Conservation (phyloP, 2,888 invertebrate species). For the Gymnocheta viridis region DNA sequence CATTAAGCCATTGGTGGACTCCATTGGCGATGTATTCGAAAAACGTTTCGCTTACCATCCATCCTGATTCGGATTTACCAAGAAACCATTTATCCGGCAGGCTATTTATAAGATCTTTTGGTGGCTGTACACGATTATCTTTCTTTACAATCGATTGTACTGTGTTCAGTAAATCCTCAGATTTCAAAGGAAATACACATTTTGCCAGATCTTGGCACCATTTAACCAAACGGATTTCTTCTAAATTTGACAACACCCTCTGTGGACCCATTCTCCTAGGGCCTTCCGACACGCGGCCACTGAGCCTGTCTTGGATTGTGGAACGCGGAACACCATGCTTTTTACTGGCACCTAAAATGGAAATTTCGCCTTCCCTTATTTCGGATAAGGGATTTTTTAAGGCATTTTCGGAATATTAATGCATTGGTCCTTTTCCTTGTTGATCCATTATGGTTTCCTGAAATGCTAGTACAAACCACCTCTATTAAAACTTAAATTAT, state of each 20-base stretch:
- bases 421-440: background rate
- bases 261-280: slow-evolving; percentile 35
- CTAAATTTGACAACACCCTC: background rate
- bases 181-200: slow-evolving; percentile 26
- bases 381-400: background rate
- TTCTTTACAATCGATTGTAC: slow-evolving; percentile 41
- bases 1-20: slow-evolving; percentile 50
- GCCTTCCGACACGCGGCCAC: slow-evolving; percentile 1
- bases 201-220: slow-evolving; percentile 33
- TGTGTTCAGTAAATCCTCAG: background rate
- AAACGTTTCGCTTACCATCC: slow-evolving; percentile 61
- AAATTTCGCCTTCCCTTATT: background rate
- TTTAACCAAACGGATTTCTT: slow-evolving; percentile 26
- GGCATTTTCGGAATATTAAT: background rate
- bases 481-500: too few relatives aligned
- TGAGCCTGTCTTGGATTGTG: slow-evolving; percentile 24
- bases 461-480: too few relatives aligned
- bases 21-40: slow-evolving; percentile 28
- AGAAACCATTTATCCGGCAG: slow-evolving; percentile 47
- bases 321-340: slow-evolving; percentile 17
- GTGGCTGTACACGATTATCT: slow-evolving; percentile 1
- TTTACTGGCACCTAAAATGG: slow-evolving; percentile 30
- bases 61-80: slow-evolving; percentile 34
- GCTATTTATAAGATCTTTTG: slow-evolving; percentile 38
- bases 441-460: too few relatives aligned